These are phyloP conservation scores for Penaeus indicus DNA, from an alignment of 1,140 invertebrate genomes.

Conservation along the genomic window DNA sequence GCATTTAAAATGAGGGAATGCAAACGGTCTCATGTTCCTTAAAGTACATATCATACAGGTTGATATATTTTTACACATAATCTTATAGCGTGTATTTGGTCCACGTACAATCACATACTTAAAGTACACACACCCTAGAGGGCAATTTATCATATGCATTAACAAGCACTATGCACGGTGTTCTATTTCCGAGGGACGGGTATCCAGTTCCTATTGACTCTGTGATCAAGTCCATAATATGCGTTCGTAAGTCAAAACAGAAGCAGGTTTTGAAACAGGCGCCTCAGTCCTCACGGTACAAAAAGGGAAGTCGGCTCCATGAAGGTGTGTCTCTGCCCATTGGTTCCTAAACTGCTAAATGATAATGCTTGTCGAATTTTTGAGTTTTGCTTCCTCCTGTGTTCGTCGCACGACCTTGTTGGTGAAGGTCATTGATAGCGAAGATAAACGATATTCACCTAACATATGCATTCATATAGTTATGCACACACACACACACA, in stretches of 20 bases:
- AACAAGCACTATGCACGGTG: slow-evolving; percentile 39
- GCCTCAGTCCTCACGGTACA: neutral
- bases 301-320: no score
- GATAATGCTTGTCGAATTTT: no score
- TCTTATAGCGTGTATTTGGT: slow-evolving; percentile 40
- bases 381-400: no score
- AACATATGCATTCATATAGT: neutral
- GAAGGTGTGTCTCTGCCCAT: no score
- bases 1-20: slow-evolving; percentile 38
- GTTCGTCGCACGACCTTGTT: no score
- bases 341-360: no score
- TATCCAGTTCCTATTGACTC: slow-evolving; percentile 43
- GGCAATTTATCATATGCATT: neutral
- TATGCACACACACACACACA: neutral
- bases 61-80: slow-evolving; percentile 29
- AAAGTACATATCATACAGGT: slow-evolving; percentile 56
- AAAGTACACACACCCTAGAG: slow-evolving; percentile 12
- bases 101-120: slow-evolving; percentile 39
- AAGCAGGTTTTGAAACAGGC: neutral
- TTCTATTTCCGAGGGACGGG: neutral
- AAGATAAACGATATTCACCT: no score
- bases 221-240: slow-evolving; percentile 36
- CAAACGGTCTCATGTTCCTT: slow-evolving; percentile 59
- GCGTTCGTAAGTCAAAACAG: slow-evolving; percentile 24
- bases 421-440: no score